Evolutionary conservation across 2,888 invertebrate species (phyloP), one percentile per base, ranked within the genome.

Genomic region (Epicampocera succincta): DNA sequence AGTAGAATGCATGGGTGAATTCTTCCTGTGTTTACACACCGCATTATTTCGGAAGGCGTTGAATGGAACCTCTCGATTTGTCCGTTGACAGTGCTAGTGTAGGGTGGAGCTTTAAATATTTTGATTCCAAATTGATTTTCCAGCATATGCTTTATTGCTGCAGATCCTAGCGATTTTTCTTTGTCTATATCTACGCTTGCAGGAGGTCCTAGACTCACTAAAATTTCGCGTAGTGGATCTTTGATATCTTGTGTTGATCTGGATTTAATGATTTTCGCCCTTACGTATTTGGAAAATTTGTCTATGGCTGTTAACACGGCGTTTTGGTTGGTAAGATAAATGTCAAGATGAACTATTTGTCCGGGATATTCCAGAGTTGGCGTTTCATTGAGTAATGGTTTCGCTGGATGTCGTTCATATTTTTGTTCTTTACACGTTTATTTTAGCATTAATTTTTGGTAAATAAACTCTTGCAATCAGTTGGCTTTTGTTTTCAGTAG

Each of bases 351-450:
- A 11, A 50, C 21, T 19, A 50, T 50, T 3, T 50, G 25, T 50
- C 50, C 21, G 25, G 50, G 21, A 12, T 25, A 50, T 13, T 50
- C 11, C 13, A 21, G 50, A 2, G 12, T 21, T 25, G 50, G 50
- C 5, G 21, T 25, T 25, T 25, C 25, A 25, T 25, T 25, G 5
- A 25, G 25, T 25, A 25, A 25, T 3, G n/a, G 25, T 2, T 25
- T 25, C 5, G 25, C 25, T 5, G 25, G 25, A 25, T 25, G 25
- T 2, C 25, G 25, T 25, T 25, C 25, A 5, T 25, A 25, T n/a
- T 25, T 48, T 65, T 71, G 58, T 56, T 76, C 69, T n/a, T 69
- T 76, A 21, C 61, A 76, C 12, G 54, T 54, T 63, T 9, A 56
- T 63, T 54, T 58, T 60, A 48, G 75, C 11, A n/a, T 58, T 25